These are phyloP conservation scores for Hipposideros armiger DNA, from an alignment of 2,113 vertebrate genomes.

Conservation along the genomic window DNA sequence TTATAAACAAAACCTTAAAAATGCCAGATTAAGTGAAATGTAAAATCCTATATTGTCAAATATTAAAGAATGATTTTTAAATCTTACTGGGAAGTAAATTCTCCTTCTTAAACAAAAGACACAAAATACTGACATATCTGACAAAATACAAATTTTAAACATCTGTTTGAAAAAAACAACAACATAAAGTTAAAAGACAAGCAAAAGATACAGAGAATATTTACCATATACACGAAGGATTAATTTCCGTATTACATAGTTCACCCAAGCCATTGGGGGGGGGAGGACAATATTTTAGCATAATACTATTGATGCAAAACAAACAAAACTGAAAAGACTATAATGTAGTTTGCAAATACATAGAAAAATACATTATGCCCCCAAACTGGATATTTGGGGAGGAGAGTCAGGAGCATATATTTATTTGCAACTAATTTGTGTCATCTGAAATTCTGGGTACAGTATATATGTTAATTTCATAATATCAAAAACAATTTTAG, in stretches of 20 bases:
- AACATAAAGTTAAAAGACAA: slow-evolving; percentile 11
- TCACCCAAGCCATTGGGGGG: not conserved
- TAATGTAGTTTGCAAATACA: not conserved
- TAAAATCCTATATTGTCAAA: not conserved
- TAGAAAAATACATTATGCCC: not conserved
- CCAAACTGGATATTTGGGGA: not conserved
- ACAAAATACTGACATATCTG: not conserved
- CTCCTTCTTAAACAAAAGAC: not conserved
- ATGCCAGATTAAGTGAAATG: not conserved
- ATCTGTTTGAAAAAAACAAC: not conserved
- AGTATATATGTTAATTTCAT: not conserved
- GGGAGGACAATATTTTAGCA: not conserved
- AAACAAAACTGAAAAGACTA: slow-evolving; percentile 16
- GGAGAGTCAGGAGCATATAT: not conserved
- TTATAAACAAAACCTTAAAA: not conserved
- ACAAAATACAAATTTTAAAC: not conserved
- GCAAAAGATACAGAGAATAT: not conserved
- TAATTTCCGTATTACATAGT: not conserved
- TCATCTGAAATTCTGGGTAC: slow-evolving; percentile 30
- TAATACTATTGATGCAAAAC: not conserved
- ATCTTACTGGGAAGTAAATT: not conserved
- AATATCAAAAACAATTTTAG: slow-evolving; percentile 34
- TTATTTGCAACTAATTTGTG: not conserved
- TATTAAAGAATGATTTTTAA: slow-evolving; percentile 9
- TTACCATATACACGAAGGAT: not conserved